A percentile compares a stretch with the other conserved stretches of the same genome.
Evolutionary conservation across 2,888 invertebrate species (phyloP).

Genomic region (Watsonalla cultraria): DNA sequence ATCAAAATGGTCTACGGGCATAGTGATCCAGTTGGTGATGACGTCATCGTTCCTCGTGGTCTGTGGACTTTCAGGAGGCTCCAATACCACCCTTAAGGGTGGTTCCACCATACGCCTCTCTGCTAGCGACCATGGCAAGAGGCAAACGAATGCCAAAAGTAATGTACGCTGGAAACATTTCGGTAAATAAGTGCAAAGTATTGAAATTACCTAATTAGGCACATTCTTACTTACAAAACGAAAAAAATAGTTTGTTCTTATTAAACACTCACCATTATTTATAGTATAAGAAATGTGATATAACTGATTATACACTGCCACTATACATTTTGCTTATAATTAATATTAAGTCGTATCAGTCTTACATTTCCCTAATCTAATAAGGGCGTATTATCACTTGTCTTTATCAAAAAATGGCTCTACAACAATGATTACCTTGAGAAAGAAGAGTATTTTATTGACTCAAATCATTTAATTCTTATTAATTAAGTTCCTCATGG

Average conservation of each 20-base stretch:
- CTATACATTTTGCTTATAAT: neutral
- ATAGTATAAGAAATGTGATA: neutral
- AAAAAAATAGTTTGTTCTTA: no score
- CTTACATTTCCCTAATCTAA: constrained; percentile 14
- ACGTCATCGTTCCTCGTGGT: constrained; percentile 36
- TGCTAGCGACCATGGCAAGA: constrained; percentile 31
- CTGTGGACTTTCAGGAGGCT: constrained; percentile 51
- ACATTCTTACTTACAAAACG: neutral
- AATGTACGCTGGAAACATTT: constrained; percentile 32
- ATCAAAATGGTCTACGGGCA: constrained; percentile 79
- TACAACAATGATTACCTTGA: no score
- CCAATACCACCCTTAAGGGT: constrained; percentile 54
- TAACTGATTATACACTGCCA: constrained; percentile 1
- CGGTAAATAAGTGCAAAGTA: neutral
- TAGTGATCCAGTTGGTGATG: constrained; percentile 62
- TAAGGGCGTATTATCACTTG: constrained; percentile 17
- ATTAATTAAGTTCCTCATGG: no score
- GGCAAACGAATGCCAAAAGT: constrained; percentile 17
- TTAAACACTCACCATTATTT: constrained; percentile 21
- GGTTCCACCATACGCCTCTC: constrained; percentile 39
- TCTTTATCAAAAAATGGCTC: constrained; percentile 10
- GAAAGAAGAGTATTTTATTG: no score
- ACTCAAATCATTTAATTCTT: no score
- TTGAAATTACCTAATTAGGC: neutral
- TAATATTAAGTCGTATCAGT: constrained; percentile 1